Evolutionary conservation across 2,113 vertebrate species (phyloP).

Genomic region (Platichthys flesus): DNA sequence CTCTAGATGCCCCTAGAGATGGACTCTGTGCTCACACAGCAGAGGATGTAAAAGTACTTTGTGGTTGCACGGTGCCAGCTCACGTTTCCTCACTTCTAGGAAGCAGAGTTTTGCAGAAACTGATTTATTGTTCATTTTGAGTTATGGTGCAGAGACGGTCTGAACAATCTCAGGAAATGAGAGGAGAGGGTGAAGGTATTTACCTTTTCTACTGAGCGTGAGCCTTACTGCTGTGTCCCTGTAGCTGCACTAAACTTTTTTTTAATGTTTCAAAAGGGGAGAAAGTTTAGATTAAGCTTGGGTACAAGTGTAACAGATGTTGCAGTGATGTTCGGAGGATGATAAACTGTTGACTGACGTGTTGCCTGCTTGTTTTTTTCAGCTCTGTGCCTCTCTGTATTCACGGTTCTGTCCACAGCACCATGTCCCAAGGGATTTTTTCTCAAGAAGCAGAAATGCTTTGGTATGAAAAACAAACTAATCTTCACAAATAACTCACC

Average conservation of each 20-base stretch:
- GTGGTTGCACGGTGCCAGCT: slow-evolving; percentile 10
- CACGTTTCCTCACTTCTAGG: slow-evolving; percentile 54
- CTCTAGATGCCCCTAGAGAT: neutral
- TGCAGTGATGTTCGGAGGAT: neutral
- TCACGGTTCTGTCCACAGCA: neutral
- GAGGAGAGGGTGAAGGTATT: slow-evolving; percentile 8
- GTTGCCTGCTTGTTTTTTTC: slow-evolving; percentile 31
- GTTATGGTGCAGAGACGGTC: slow-evolving; percentile 20
- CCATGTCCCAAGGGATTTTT: fast-evolving
- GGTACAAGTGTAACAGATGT: neutral
- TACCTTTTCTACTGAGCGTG: neutral
- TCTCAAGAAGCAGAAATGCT: fast-evolving
- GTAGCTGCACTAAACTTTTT: neutral
- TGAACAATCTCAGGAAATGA: slow-evolving; percentile 68
- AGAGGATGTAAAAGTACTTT: slow-evolving; percentile 24
- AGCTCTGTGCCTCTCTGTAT: slow-evolving; percentile 25
- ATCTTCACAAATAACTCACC: neutral
- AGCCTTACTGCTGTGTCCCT: neutral
- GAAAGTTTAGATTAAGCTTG: neutral
- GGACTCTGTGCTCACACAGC: neutral
- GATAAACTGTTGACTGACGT: slow-evolving; percentile 14
- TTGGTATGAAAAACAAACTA: slow-evolving; percentile 52
- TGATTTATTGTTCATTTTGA: slow-evolving; percentile 25
- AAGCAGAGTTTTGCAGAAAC: slow-evolving; percentile 28
- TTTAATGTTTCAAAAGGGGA: too few species aligned